phyloP scores from a whole-genome alignment of 1,140 invertebrate species.

The Aphelenchoides besseyi region DNA sequence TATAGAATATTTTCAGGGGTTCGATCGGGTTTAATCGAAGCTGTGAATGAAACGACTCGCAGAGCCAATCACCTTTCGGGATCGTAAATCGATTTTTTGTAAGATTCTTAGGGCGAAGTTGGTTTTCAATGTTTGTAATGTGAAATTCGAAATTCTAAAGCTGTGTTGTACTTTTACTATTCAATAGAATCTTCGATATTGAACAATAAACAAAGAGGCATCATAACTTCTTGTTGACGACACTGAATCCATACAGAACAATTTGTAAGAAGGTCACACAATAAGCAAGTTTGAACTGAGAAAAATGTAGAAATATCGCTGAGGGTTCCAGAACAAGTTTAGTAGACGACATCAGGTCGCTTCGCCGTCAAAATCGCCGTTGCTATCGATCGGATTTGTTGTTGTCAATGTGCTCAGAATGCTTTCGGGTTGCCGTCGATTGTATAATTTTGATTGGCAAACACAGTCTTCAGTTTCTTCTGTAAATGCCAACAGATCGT shows the following conservation, averaged over 20 bases:
- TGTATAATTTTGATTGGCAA: constrained; percentile 50
- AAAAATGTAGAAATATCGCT: no score
- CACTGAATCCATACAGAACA: no score
- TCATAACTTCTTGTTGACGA: not conserved
- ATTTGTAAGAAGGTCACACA: no score
- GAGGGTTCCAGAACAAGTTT: no score
- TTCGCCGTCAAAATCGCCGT: constrained; percentile 9
- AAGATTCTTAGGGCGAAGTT: no score
- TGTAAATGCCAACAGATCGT: constrained; percentile 45
- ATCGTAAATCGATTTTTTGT: no score
- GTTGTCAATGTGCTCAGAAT: not conserved
- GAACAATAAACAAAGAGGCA: constrained; percentile 7
- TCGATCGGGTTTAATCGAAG: constrained; percentile 38
- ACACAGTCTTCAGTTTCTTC: constrained; percentile 54
- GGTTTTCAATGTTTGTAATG: no score
- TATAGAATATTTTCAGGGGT: constrained; percentile 17
- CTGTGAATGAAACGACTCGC: constrained; percentile 31
- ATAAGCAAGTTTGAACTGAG: no score
- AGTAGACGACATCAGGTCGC: no score
- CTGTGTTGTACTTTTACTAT: no score
- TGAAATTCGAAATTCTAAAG: no score
- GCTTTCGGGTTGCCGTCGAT: not conserved
- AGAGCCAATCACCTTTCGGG: constrained; percentile 34
- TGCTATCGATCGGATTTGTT: not conserved
- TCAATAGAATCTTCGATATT: no score